These are phyloP conservation scores for Carabus problematicus DNA, from an alignment of 2,888 invertebrate species.

Conservation along the genomic window DNA sequence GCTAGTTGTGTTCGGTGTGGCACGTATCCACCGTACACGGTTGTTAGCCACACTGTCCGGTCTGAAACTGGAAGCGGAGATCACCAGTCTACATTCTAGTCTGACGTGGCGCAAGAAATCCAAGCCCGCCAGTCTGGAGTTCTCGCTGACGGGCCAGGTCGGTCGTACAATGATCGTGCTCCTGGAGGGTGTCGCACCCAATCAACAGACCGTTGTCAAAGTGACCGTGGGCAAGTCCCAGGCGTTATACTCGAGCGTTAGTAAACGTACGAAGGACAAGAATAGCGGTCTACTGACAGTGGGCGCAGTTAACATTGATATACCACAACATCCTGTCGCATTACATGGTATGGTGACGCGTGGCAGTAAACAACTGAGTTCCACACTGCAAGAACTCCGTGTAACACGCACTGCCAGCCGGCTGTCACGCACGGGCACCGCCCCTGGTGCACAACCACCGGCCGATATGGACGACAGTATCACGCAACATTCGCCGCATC, in stretches of 20 bases:
- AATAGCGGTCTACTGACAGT: conserved; percentile 84
- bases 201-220: conserved; percentile 87
- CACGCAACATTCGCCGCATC: conserved; percentile 54
- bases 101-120: conserved; percentile 89
- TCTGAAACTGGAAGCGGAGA: conserved; percentile 92
- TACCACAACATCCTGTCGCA: conserved; percentile 98
- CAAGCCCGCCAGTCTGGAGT: conserved; percentile 73
- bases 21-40: conserved; percentile 84
- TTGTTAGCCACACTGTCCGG: conserved; percentile 91
- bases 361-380: conserved; percentile 90
- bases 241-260: conserved; percentile 86
- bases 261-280: conserved; percentile 76
- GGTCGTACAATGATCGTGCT: conserved; percentile 92
- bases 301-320: conserved; percentile 91
- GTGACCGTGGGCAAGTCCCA: conserved; percentile 92
- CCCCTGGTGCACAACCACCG: conserved; percentile 56
- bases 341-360: conserved; percentile 98
- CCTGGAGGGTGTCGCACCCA: conserved; percentile 88
- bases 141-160: conserved; percentile 86
- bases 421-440: conserved; percentile 67
- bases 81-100: conserved; percentile 89
- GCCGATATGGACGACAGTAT: conserved; percentile 54
- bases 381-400: conserved; percentile 87
- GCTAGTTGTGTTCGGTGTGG: conserved; percentile 86
- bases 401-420: conserved; percentile 83